Evolutionary conservation across 2,797 vertebrate genomes (phyloP), one percentile per base, ranked within the genome.

Genomic region (Lagodon rhomboides): DNA sequence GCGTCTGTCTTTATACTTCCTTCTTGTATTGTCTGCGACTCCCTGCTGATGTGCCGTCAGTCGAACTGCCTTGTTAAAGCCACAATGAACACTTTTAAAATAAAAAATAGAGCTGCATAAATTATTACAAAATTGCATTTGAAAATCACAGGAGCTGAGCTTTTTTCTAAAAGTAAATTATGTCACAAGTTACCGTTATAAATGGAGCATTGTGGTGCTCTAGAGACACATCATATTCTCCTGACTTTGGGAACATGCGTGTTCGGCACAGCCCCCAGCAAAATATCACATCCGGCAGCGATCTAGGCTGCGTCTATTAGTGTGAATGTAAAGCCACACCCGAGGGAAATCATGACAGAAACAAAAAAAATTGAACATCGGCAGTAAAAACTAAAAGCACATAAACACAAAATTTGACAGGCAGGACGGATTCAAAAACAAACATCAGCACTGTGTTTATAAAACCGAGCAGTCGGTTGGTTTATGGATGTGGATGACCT

Each of bases 351-450:
- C 7, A 38, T 9, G 15, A 56, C 30, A 61, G 56, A 75, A 75
- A 80, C 8, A n/a, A 59, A 73, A 75, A 64, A n/a, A n/a, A n/a
- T n/a, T 17, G 53, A 18, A 49, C 53, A 44, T 16, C 3, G 53
- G 49, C 27, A 34, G 34, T 56, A 53, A 44, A 66, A 78, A 76
- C 55, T 7, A 70, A 79, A 77, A 16, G 72, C 34, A 34, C 38
- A 34, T 25, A 47, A n/a, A 49, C 1, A 3, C 23, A 20, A 1
- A 44, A 68, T 62, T 50, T 75, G 38, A 78, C 46, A 62, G 20
- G 16, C 38, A 58, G 41, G 27, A 71, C 25, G 49, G 18, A 77
- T 59, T 68, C 22, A 77, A 71, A 77, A 76, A 20, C 13, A 22
- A 68, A 73, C 22, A 17, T 54, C 23, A 82, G 44, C 30, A 43